Evolutionary conservation across 1,140 invertebrate genomes (phyloP).

Genomic region (Aricia agestis): DNA sequence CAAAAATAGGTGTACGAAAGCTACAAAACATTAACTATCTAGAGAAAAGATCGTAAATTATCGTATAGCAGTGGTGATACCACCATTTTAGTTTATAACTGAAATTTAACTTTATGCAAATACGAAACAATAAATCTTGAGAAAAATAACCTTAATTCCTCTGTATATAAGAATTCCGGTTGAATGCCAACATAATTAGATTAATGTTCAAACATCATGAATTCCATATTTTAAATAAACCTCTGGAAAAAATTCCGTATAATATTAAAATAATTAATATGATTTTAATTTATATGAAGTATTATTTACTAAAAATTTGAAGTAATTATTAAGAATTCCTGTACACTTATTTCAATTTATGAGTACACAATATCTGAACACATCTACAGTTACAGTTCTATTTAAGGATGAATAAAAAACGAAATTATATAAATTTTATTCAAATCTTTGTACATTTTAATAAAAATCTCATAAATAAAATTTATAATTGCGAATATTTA

Average conservation of each 20-base stretch:
- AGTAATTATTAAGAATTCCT: neutral
- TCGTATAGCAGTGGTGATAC: neutral
- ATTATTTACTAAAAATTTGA: neutral
- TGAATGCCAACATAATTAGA: neutral
- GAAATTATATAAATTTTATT: neutral
- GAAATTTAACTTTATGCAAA: slow-evolving; percentile 1
- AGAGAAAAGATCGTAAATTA: too few relatives aligned
- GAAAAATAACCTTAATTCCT: neutral
- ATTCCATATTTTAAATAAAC: neutral
- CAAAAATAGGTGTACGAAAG: too few relatives aligned
- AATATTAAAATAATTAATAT: neutral
- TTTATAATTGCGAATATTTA: neutral
- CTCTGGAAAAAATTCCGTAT: neutral
- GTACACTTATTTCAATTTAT: neutral
- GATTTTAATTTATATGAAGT: neutral
- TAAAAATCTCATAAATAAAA: neutral
- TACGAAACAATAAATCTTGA: slow-evolving; percentile 9
- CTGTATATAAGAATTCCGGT: neutral
- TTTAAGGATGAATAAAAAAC: neutral
- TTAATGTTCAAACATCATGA: slow-evolving; percentile 4
- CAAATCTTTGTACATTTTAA: neutral
- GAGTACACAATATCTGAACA: neutral
- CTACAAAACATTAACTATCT: too few relatives aligned
- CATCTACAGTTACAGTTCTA: neutral
- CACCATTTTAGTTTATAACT: neutral